Conservation (phyloP, 2,888 invertebrate genomes). For the Ellobium chinense region DNA sequence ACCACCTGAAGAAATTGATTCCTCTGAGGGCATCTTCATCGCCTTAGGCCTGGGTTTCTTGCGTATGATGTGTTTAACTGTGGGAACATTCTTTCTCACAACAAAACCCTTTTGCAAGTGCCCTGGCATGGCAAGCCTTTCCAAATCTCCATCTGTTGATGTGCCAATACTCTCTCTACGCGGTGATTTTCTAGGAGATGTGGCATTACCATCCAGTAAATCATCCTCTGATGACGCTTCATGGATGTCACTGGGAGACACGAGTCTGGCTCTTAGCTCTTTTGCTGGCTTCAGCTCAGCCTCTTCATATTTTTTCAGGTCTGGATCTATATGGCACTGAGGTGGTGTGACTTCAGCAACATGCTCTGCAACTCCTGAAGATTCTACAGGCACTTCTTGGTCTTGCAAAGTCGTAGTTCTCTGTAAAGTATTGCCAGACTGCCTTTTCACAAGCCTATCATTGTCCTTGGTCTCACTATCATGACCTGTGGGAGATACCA, state of each 20-base stretch:
- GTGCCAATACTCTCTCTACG: constrained; percentile 37
- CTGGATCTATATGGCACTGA: neutral
- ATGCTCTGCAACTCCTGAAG: neutral
- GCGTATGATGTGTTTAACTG: neutral
- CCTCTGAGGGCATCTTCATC: neutral
- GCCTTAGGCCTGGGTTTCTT: constrained; percentile 4
- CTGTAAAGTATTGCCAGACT: neutral
- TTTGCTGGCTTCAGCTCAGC: constrained; percentile 13
- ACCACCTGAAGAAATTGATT: constrained; percentile 19
- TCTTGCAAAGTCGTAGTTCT: no score
- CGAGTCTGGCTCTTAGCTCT: neutral
- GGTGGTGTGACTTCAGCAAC: neutral
- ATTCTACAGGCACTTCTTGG: neutral
- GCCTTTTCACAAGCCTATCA: neutral
- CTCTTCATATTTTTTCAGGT: neutral
- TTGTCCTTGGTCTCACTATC: neutral
- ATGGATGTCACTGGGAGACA: constrained; percentile 16
- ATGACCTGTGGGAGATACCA: neutral
- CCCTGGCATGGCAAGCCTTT: constrained; percentile 49
- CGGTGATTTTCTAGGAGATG: neutral
- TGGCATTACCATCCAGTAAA: neutral
- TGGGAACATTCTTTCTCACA: constrained; percentile 11
- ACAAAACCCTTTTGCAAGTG: constrained; percentile 11
- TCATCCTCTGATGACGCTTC: constrained; percentile 41
- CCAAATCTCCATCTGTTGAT: constrained; percentile 56